A percentile compares a stretch with the other conserved stretches of the same genome.
Conservation (phyloP, 2,113 vertebrate genomes). For the Triplophysa siluroides region DNA sequence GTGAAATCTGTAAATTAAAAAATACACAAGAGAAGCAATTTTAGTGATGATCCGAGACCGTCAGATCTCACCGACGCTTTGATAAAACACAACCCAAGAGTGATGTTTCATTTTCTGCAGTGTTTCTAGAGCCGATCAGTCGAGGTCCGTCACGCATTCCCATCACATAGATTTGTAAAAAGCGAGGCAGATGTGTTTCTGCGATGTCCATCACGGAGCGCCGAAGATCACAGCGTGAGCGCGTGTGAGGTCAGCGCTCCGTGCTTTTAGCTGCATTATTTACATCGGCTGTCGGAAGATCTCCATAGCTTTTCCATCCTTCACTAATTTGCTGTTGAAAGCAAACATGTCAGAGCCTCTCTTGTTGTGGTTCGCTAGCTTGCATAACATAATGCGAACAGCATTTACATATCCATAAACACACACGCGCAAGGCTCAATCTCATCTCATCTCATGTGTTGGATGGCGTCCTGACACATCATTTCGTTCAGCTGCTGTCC, state of each 20-base stretch:
- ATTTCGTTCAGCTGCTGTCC: slow-evolving; percentile 52
- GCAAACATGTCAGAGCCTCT: slow-evolving; percentile 64
- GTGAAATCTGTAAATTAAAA: no score
- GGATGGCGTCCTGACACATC: slow-evolving; percentile 55
- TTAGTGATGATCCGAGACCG: no score
- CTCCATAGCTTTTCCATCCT: slow-evolving; percentile 54
- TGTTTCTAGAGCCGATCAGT: slow-evolving; percentile 13
- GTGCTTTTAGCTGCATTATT: slow-evolving; percentile 48
- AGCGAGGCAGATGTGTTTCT: slow-evolving; percentile 33
- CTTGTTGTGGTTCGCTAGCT: slow-evolving; percentile 63
- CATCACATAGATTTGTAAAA: background rate
- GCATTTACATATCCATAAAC: slow-evolving; percentile 62
- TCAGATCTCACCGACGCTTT: background rate
- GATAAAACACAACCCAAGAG: background rate
- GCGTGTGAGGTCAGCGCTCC: slow-evolving; percentile 40
- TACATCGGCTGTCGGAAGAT: slow-evolving; percentile 49
- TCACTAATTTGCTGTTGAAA: slow-evolving; percentile 68
- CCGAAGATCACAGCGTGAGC: slow-evolving; percentile 37
- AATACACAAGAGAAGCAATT: no score
- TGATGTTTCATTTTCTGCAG: background rate
- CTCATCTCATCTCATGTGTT: slow-evolving; percentile 55
- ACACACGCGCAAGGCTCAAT: slow-evolving; percentile 49
- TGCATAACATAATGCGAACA: slow-evolving; percentile 61
- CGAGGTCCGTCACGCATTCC: slow-evolving; percentile 14
- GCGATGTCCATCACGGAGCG: slow-evolving; percentile 39